Evolutionary conservation across 2,888 invertebrate genomes (phyloP).

Genomic region (Agonum fuliginosum): DNA sequence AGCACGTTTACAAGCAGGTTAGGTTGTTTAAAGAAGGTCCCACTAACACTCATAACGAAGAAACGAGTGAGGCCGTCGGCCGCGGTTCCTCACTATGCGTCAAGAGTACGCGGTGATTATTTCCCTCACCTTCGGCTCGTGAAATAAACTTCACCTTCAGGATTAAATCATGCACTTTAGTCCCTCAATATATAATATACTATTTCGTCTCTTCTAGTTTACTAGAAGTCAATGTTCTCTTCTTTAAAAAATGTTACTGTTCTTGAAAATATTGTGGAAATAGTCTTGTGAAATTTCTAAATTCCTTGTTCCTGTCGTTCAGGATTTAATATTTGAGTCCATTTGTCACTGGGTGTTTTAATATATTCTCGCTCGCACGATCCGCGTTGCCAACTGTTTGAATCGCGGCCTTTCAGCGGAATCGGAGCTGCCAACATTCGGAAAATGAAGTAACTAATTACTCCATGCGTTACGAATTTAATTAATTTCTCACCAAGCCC

Average conservation of each 20-base stretch:
- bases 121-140: too few species aligned
- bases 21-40: too few species aligned
- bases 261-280: not conserved
- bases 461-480: slow-evolving; percentile 39
- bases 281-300: not conserved
- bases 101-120: too few species aligned
- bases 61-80: too few species aligned
- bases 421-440: slow-evolving; percentile 14
- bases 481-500: slow-evolving; percentile 11
- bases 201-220: too few species aligned
- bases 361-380: slow-evolving; percentile 29
- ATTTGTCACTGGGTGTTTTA: slow-evolving; percentile 30
- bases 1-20: too few species aligned
- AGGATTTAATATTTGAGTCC: slow-evolving; percentile 33
- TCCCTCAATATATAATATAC: too few species aligned
- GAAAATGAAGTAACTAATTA: slow-evolving; percentile 43
- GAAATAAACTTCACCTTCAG: too few species aligned
- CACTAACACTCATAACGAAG: too few species aligned
- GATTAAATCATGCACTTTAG: too few species aligned
- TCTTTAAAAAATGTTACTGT: not conserved
- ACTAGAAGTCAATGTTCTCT: too few species aligned
- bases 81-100: too few species aligned
- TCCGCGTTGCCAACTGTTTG: slow-evolving; percentile 18
- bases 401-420: slow-evolving; percentile 3
- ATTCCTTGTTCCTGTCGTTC: not conserved